Evolutionary conservation across 2,113 vertebrate genomes (phyloP).

Genomic region (Loxodonta africana): DNA sequence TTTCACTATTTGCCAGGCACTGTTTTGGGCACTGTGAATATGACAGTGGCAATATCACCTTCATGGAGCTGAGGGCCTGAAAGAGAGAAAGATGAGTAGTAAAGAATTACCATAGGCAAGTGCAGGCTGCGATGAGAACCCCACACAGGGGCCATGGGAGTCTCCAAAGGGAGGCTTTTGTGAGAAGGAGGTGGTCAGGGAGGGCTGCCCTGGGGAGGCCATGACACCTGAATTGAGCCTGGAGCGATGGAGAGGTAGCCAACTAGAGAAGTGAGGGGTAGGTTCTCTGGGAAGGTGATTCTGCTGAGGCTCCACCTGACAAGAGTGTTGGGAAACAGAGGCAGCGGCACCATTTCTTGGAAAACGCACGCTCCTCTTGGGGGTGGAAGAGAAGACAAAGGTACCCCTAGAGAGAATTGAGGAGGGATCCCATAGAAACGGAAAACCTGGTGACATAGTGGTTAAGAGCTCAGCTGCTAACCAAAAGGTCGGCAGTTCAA

Average conservation of each 20-base stretch:
- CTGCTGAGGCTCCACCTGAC: not conserved
- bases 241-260: not conserved
- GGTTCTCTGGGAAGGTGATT: not conserved
- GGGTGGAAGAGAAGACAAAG: not conserved
- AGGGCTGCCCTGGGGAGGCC: not conserved
- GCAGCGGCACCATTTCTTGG: not conserved
- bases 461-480: too few species aligned
- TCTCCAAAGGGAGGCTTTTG: not conserved
- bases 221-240: not conserved
- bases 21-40: not conserved
- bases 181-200: not conserved
- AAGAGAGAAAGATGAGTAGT: not conserved
- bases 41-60: not conserved
- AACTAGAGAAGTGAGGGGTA: not conserved
- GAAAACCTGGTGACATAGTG: too few species aligned
- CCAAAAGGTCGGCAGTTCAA: too few species aligned
- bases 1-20: not conserved
- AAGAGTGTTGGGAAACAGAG: not conserved
- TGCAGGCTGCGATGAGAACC: not conserved
- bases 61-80: not conserved
- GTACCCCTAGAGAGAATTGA: not conserved
- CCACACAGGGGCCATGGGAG: accelerated
- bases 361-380: not conserved
- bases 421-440: not conserved
- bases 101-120: not conserved